These are phyloP conservation scores for Ormyrus labotus DNA, from an alignment of 2,888 invertebrate genomes.

Conservation along the genomic window DNA sequence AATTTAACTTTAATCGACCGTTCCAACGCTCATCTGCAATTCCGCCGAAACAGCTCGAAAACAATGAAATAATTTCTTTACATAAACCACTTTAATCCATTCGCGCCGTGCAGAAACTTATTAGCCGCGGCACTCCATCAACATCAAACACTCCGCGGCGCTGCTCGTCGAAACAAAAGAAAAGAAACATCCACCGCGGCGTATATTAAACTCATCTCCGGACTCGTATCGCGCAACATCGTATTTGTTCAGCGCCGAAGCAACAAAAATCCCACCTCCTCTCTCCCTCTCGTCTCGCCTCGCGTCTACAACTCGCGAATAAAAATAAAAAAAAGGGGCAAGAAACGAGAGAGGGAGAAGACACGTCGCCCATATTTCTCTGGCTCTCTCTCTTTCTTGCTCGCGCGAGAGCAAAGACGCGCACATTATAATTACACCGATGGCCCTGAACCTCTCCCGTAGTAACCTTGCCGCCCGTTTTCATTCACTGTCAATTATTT, in stretches of 20 bases:
- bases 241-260: constrained; percentile 1
- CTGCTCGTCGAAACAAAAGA: too few relatives aligned
- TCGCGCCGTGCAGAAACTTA: too few relatives aligned
- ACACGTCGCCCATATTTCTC: constrained; percentile 57
- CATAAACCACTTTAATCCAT: too few relatives aligned
- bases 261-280: constrained; percentile 38
- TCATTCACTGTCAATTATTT: constrained; percentile 62
- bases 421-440: constrained; percentile 55
- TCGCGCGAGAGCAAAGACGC: constrained; percentile 13
- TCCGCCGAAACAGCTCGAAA: too few relatives aligned
- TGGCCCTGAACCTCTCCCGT: constrained; percentile 50
- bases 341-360: constrained; percentile 18
- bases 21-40: too few relatives aligned
- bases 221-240: constrained; percentile 1
- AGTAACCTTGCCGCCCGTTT: constrained; percentile 50
- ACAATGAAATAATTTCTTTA: too few relatives aligned
- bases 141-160: too few relatives aligned
- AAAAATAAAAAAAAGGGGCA: constrained; percentile 4
- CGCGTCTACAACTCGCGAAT: background rate
- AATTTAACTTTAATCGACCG: too few relatives aligned
- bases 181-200: background rate
- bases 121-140: too few relatives aligned
- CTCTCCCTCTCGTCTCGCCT: background rate
- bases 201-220: background rate
- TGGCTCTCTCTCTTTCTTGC: constrained; percentile 2